A percentile compares a stretch with the other conserved stretches of the same genome.
Evolutionary conservation across 2,113 vertebrate genomes (phyloP).

Genomic region (Puffinus mauretanicus): DNA sequence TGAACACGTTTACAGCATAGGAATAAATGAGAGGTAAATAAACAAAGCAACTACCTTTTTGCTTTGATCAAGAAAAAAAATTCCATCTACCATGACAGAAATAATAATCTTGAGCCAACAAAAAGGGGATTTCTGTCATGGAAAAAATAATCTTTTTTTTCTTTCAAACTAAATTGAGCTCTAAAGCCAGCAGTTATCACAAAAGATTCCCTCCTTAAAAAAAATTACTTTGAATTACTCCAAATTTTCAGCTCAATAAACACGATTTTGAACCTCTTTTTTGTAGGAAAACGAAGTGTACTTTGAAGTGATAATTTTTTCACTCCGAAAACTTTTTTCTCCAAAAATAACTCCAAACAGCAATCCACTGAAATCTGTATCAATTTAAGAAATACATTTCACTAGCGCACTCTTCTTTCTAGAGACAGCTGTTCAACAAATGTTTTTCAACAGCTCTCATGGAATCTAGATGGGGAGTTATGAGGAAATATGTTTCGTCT

Average conservation of each 20-base stretch:
- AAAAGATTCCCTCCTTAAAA: neutral
- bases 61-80: neutral
- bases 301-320: neutral
- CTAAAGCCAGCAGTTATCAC: neutral
- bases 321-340: neutral
- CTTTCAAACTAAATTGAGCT: neutral
- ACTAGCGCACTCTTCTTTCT: neutral
- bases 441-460: slow-evolving; percentile 15
- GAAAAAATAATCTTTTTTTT: neutral
- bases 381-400: slow-evolving; percentile 22
- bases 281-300: neutral
- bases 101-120: neutral
- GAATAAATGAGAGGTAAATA: neutral
- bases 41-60: neutral
- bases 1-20: neutral
- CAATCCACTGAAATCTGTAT: slow-evolving; percentile 7
- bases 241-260: neutral
- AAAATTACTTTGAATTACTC: neutral
- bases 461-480: neutral
- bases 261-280: neutral
- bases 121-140: neutral
- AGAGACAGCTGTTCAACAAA: slow-evolving; percentile 52
- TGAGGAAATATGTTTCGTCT: neutral
- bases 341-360: neutral
- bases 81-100: neutral